Base-by-base conservation (phyloP, 2,797 vertebrate genomes). In the Gadopsis bispinosus region DNA sequence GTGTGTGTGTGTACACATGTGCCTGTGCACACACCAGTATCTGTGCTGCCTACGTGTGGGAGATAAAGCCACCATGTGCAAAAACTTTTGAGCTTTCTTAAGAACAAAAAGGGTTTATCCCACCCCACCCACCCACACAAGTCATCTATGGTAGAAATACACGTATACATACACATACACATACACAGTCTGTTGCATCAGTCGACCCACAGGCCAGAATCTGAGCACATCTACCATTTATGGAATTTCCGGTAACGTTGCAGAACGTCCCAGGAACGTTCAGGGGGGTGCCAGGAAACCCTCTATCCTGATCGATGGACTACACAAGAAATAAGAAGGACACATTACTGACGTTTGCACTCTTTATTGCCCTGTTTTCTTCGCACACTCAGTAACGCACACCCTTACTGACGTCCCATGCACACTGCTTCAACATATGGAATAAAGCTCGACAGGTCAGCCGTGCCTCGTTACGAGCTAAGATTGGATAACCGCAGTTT, bases 61-160 rank as follows among this genome's bases (percentile, higher is more conserved):
- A 88, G 75, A 83, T 84, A 75, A 85, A 89, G 64, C 77, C 75
- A 70, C 71, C 73, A 86, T 74, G 69, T 79, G 64, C 69, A 70
- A 69, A 75, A 85, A 58, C 31, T 19, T 68, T 83, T 61, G n/a
- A 69, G 55, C 33, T 54, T 64, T 80, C 48, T 73, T 70, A 31
- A 61, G 69, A 86, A 79, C 7, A 2, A 64, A 61, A 65, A 69
- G 39, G 20, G 47, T 70, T 83, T 60, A 61, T 54, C 65, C 19
- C 70, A 69, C 65, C 39, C 4, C 16, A 51, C 50, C 53, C 43
- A 63, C 54, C 70, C 53, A 67, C 68, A 79, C 54, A 72, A 75
- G 50, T 65, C 73, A 45, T 64, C 1, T 14, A 16, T 22, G 63
- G 68, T 48, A 37, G 16, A 54, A 45, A 78, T 4, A 54, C 19